These are phyloP conservation scores for Heliconius himera DNA, from an alignment of 1,140 invertebrate species.

Conservation along the genomic window DNA sequence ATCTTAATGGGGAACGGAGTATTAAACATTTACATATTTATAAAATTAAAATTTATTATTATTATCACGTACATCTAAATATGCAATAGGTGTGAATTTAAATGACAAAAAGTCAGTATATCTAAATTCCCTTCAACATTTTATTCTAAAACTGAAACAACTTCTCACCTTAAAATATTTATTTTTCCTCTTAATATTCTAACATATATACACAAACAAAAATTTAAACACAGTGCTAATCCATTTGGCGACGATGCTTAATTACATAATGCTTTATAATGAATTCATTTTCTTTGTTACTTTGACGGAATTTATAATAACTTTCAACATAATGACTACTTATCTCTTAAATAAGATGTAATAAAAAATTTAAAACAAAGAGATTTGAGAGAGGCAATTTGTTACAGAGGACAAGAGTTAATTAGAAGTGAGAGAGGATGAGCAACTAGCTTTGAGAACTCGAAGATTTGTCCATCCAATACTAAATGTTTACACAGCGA, in stretches of 20 bases:
- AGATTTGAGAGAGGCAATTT: conserved; percentile 38
- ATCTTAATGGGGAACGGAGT: too few species aligned
- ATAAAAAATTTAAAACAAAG: conserved; percentile 39
- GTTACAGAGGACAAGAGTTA: conserved; percentile 37
- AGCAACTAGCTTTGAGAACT: conserved; percentile 25
- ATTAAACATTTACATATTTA: too few species aligned
- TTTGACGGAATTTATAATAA: conserved; percentile 21
- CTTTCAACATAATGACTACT: conserved; percentile 29
- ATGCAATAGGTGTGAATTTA: too few species aligned
- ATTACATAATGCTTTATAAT: conserved; percentile 19
- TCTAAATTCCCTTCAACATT: background rate
- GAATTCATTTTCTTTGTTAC: conserved; percentile 23
- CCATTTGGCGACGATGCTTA: conserved; percentile 15
- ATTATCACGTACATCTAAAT: too few species aligned
- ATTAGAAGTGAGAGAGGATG: conserved; percentile 35
- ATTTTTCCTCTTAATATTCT: background rate
- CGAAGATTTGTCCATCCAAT: conserved; percentile 27
- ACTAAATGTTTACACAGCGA: background rate
- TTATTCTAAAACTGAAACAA: background rate
- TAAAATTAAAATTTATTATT: too few species aligned
- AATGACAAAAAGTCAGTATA: background rate
- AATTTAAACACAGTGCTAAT: conserved; percentile 14
- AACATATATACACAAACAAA: background rate
- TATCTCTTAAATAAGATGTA: conserved; percentile 35
- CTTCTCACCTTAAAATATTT: background rate